Conservation (phyloP, 2,797 vertebrate species). For the Eospalax fontanierii region DNA sequence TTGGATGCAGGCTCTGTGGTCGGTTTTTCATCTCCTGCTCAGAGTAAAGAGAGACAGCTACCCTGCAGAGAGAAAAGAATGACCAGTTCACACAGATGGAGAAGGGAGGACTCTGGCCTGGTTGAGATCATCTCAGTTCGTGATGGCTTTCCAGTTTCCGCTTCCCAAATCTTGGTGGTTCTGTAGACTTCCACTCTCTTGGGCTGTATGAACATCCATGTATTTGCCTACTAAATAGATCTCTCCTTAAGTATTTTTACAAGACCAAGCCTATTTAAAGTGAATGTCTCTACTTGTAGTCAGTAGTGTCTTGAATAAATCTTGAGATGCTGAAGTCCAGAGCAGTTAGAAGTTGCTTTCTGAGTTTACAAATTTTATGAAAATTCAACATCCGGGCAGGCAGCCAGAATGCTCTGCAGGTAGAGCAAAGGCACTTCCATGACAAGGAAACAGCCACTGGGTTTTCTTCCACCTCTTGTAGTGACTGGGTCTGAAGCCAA, state of each 20-base stretch:
- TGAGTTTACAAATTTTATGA: constrained; percentile 47
- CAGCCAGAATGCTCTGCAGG: constrained; percentile 48
- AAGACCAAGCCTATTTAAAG: not conserved
- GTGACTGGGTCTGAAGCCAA: not conserved
- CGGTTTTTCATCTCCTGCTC: not conserved
- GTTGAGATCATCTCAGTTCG: not conserved
- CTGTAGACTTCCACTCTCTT: fast-evolving
- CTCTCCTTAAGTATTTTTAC: not conserved
- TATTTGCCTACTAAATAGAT: not conserved
- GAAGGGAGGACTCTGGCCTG: not conserved
- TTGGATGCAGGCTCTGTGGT: not conserved
- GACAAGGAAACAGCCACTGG: not conserved
- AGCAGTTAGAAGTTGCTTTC: constrained; percentile 41
- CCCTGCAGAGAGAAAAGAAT: not conserved
- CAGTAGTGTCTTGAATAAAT: constrained; percentile 11
- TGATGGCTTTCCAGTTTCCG: not conserved
- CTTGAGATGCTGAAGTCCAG: not conserved
- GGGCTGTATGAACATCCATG: not conserved
- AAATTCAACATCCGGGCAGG: constrained; percentile 68
- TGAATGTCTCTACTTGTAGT: not conserved
- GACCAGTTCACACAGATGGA: fast-evolving
- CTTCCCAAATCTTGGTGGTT: not conserved
- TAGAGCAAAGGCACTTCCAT: constrained; percentile 5
- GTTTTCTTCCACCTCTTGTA: not conserved
- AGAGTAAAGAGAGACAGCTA: not conserved